Conservation (phyloP, 2,797 vertebrate species). For the Serranus cabrilla region DNA sequence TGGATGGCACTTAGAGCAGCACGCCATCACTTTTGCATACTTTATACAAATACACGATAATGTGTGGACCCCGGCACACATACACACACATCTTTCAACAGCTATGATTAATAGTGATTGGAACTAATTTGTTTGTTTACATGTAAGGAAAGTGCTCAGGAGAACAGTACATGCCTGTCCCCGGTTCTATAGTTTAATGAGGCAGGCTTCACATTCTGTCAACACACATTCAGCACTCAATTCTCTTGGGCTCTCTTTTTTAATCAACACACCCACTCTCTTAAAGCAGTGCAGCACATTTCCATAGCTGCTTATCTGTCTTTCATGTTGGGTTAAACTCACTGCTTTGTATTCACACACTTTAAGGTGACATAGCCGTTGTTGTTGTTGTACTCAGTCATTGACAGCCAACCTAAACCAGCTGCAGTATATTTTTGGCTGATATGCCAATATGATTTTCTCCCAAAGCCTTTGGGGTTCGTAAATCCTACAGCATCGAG, state of each 20-base stretch:
- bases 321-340: constrained; percentile 37
- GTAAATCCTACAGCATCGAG: constrained; percentile 53
- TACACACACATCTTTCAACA: background rate
- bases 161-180: constrained; percentile 36
- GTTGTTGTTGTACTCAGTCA: constrained; percentile 25
- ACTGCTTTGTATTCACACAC: constrained; percentile 46
- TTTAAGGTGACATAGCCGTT: constrained; percentile 24
- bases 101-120: constrained; percentile 30
- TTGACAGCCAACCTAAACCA: constrained; percentile 34
- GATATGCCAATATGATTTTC: constrained; percentile 50
- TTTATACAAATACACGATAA: background rate
- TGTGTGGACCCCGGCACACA: background rate
- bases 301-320: constrained; percentile 39
- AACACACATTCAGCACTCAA: constrained; percentile 46
- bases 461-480: constrained; percentile 36
- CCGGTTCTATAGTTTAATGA: constrained; percentile 54
- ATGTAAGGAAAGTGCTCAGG: constrained; percentile 29
- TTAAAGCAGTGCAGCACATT: constrained; percentile 45
- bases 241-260: constrained; percentile 51
- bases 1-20: constrained; percentile 17
- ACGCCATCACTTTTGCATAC: background rate
- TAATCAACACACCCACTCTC: constrained; percentile 71
- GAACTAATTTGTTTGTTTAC: constrained; percentile 50
- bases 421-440: constrained; percentile 20
- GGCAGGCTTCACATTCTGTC: constrained; percentile 48